A percentile compares a stretch with the other conserved stretches of the same genome.
Conservation (phyloP, 2,797 vertebrate genomes). For the Gallinago stenura region DNA sequence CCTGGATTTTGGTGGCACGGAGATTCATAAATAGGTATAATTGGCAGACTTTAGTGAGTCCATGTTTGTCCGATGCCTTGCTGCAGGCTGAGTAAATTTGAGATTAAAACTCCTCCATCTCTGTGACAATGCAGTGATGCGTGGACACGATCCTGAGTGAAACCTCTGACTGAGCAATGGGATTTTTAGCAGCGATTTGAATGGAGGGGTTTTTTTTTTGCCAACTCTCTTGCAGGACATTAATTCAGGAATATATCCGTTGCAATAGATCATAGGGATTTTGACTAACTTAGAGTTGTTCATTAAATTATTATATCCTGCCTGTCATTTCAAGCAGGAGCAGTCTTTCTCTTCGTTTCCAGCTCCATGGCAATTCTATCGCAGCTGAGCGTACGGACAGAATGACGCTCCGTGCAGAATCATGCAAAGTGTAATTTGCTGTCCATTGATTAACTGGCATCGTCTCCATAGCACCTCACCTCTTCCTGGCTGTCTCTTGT, state of each 20-base stretch:
- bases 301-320: neutral
- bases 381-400: neutral
- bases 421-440: neutral
- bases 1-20: neutral
- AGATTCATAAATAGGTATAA: neutral
- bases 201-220: neutral
- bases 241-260: neutral
- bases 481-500: neutral
- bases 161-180: neutral
- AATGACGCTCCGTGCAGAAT: neutral
- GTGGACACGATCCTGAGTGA: neutral
- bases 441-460: neutral
- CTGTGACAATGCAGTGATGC: neutral
- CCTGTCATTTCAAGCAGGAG: neutral
- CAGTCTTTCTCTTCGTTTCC: neutral
- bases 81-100: neutral
- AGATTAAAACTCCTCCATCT: neutral
- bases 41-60: neutral
- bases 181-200: neutral
- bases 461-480: neutral
- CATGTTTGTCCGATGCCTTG: neutral
- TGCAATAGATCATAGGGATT: neutral
- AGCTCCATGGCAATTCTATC: neutral
- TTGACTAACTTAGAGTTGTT: neutral
- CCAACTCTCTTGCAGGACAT: neutral